Evolutionary conservation across 2,113 vertebrate species (phyloP), one percentile per base, ranked within the genome.

Genomic region (Hippocampus abdominalis): DNA sequence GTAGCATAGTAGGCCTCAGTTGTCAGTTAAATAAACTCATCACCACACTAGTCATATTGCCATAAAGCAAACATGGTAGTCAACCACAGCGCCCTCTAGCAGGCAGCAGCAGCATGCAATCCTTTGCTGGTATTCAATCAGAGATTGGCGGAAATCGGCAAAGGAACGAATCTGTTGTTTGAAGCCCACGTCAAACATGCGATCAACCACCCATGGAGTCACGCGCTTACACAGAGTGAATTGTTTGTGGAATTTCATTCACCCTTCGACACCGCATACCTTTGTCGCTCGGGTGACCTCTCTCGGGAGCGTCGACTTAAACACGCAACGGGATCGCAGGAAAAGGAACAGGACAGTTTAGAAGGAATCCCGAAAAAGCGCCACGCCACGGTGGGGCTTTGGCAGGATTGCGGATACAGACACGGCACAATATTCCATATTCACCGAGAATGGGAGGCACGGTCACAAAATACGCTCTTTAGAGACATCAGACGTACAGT

Each of bases 331-430:
- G 82, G 86, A 86, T 79, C 79, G 72, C 74, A 72, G 78, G 79
- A 86, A 74, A 89, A 72, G 88, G 81, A 87, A 90, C 75, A 89
- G 84, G 84, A 90, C 83, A 90, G 72, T 77, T 86, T 76, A 88
- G 84, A 82, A 70, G 87, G 74, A 92, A 90, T 89, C 87, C 85
- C 84, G 83, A 84, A 88, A 80, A 90, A 86, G 86, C 62, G 78
- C 86, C 76, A 81, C 65, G 79, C 74, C 53, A 76, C 44, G 51
- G 70, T 87, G 82, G 83, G 81, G 78, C 83, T 86, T 87, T 61
- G 84, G 84, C 85, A 87, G 86, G 87, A 88, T 90, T 86, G 76
- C 64, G 70, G 46, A 82, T 74, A 87, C 79, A 82, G 71, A 88
- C 73, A 88, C 73, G 79, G 40, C 64, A 80, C 78, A 76, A 2